Conservation (phyloP, 2,797 vertebrate genomes). For the Etheostoma nigrum region DNA sequence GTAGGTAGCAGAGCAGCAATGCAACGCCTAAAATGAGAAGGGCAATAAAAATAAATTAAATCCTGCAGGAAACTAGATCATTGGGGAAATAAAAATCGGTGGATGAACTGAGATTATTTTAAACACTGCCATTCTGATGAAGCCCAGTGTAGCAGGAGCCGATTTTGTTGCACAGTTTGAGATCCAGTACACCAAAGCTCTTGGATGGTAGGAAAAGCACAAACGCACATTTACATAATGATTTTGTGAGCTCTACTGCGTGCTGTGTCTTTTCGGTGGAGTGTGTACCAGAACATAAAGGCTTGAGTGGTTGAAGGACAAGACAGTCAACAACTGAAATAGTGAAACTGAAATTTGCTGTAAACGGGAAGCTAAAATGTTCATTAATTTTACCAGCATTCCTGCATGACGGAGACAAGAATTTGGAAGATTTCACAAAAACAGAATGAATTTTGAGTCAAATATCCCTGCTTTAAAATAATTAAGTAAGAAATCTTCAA, state of each 20-base stretch:
- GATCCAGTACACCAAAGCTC: slow-evolving; percentile 7
- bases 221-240: slow-evolving; percentile 45
- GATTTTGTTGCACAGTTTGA: background rate
- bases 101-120: slow-evolving; percentile 25
- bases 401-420: background rate
- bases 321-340: slow-evolving; percentile 3
- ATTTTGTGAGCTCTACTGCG: slow-evolving; percentile 3
- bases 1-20: background rate
- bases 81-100: slow-evolving; percentile 23
- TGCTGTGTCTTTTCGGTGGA: background rate
- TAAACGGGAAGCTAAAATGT: background rate
- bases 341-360: background rate
- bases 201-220: slow-evolving; percentile 22
- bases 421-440: background rate
- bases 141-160: slow-evolving; percentile 1
- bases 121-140: slow-evolving; percentile 9
- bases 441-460: background rate
- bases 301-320: background rate
- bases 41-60: slow-evolving; percentile 35
- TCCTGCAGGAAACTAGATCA: slow-evolving; percentile 36
- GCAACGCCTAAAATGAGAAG: slow-evolving; percentile 14
- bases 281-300: background rate
- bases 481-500: background rate
- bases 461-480: background rate
- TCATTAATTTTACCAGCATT: background rate